Base-by-base conservation (phyloP, 2,797 vertebrate species). In the Carcharodon carcharias region DNA sequence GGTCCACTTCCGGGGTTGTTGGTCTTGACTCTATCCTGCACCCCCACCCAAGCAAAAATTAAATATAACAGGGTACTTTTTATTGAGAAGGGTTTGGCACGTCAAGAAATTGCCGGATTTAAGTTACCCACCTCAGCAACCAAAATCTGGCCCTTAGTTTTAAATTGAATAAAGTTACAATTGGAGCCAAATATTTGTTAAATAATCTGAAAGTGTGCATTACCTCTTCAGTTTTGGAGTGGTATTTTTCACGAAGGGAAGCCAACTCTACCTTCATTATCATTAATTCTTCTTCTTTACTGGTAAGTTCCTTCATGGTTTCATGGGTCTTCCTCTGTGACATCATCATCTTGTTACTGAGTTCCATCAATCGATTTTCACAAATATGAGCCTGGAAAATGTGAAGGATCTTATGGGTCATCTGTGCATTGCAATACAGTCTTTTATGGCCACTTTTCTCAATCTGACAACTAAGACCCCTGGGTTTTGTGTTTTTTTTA, bases 191-290 rank as follows among this genome's bases (percentile, higher is more conserved):
- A 58, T 2, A 92, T 58, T 92, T 63, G 31, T 92, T 35, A 92
- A 69, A 95, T 73, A 56, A 95, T 73, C 67, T 95, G 67, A 26
- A 77, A 95, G 9, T 54, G 73, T 16, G 28, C 6, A 8, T 14
- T 45, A 98, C 98, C 98, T 98, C 97, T 96, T 97, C 96, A 18
- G 96, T 96, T 0, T 97, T 97, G 0, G 96, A 97, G 63, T 96
- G 97, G 96, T 98, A 97, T 96, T 97, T 98, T 96, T 98, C 97
- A 96, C 97, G 98, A 96, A 98, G 96, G 26, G 97, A 96, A 0
- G 97, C 88, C 97, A 98, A 96, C 92, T 98, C 98, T 96, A 98
- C 97, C 96, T 98, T 98, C 96, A 98, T 97, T 1, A 97, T 96
- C 89, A 97, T 96, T 96, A 98, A 96, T 96, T 98, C 98, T 1